Percentiles rank a stretch among this genome's conserved stretches.
phyloP scores from a whole-genome alignment of 2,888 invertebrate genomes.

The Trypoxylon attenuatum region DNA sequence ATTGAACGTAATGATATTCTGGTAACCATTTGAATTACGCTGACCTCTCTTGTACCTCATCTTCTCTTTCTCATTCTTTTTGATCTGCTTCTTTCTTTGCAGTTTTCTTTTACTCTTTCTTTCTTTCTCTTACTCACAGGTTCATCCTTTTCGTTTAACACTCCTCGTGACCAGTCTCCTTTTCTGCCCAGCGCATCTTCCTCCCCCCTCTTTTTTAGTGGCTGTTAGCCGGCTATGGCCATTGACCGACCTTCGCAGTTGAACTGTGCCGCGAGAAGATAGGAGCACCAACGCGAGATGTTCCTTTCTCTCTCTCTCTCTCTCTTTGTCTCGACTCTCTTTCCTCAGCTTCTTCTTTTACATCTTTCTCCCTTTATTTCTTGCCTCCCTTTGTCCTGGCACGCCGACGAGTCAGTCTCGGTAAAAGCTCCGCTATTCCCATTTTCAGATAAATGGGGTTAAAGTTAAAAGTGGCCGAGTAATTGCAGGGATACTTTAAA shows the following conservation, averaged over 20 bases:
- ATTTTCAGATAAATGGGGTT: background rate
- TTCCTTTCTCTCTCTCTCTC: slow-evolving; percentile 29
- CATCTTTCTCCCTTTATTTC: background rate
- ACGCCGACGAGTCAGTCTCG: too few species aligned
- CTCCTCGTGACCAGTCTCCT: too few species aligned
- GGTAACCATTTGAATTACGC: slow-evolving; percentile 42
- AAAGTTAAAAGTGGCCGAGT: background rate
- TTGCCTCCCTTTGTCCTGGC: too few species aligned
- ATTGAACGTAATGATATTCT: slow-evolving; percentile 58
- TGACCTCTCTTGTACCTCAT: slow-evolving; percentile 14
- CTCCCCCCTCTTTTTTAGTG: slow-evolving; percentile 23
- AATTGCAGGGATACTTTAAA: background rate
- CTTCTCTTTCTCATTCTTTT: background rate
- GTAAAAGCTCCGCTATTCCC: background rate
- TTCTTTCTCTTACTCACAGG: background rate
- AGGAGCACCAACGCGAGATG: too few species aligned
- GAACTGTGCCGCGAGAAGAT: slow-evolving; percentile 53
- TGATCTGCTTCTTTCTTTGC: background rate
- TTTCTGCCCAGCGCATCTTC: background rate
- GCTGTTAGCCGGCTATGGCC: slow-evolving; percentile 55
- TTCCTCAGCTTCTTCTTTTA: background rate
- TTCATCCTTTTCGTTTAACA: too few species aligned
- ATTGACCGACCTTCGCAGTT: slow-evolving; percentile 65
- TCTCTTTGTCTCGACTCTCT: background rate
- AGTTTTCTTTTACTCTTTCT: background rate